Percentiles rank a stretch among this genome's conserved stretches.
phyloP scores from a whole-genome alignment of 2,888 invertebrate species.

The Patella ulyssiponensis region DNA sequence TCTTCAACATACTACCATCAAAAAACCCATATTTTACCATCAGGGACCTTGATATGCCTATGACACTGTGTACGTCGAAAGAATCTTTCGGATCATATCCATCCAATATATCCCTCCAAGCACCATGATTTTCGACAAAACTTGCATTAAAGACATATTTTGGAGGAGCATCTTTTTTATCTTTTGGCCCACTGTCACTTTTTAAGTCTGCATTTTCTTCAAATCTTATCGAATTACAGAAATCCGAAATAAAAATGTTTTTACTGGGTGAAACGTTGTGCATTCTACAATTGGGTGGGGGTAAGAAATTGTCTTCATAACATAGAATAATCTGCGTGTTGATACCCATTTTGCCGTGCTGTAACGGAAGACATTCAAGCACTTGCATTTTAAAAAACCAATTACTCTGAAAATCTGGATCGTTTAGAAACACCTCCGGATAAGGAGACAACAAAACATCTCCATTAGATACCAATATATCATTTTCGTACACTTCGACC shows the following conservation, averaged over 20 bases:
- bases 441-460: slow-evolving; percentile 60
- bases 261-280: slow-evolving; percentile 40
- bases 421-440: slow-evolving; percentile 47
- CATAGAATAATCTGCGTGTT: slow-evolving; percentile 58
- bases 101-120: slow-evolving; percentile 54
- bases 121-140: slow-evolving; percentile 53
- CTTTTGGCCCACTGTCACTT: slow-evolving; percentile 21
- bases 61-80: slow-evolving; percentile 57
- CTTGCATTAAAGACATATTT: slow-evolving; percentile 31
- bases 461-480: slow-evolving; percentile 54
- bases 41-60: slow-evolving; percentile 58
- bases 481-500: slow-evolving; percentile 47
- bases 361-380: slow-evolving; percentile 59
- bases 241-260: slow-evolving; percentile 52
- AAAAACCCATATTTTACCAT: slow-evolving; percentile 59
- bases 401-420: slow-evolving; percentile 45
- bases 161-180: slow-evolving; percentile 18
- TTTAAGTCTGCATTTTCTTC: slow-evolving; percentile 35
- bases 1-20: slow-evolving; percentile 59
- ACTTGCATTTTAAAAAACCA: slow-evolving; percentile 58
- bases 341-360: slow-evolving; percentile 53
- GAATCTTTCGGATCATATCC: slow-evolving; percentile 47
- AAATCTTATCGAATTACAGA: slow-evolving; percentile 47
- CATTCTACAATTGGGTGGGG: slow-evolving; percentile 28
- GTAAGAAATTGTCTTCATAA: slow-evolving; percentile 40